Evolutionary conservation across 2,888 invertebrate species (phyloP), one percentile per base, ranked within the genome.

Genomic region (Frankliniella intonsa): DNA sequence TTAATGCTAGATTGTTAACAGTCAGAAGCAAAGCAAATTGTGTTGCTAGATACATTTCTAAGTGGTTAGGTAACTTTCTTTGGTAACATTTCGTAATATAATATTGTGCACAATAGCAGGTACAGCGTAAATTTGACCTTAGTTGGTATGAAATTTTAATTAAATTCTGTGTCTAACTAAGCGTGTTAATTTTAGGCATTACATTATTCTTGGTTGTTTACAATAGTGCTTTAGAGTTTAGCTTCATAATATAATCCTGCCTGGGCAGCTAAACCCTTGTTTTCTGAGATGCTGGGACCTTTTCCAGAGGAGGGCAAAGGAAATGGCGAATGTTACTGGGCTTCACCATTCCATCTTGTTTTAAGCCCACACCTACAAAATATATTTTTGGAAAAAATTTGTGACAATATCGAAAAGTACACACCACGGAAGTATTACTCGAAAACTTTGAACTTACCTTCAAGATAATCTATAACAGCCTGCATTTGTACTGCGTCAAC

Each of bases 281-380:
- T 25, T 76, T 76, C 25, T 76, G 69, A 25, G 69, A 76, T 22
- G 69, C 69, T 22, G 69, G 69, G 25, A 76, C 69, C 69, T 76
- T 76, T 22, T 93, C 93, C 84, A 94, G 85, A 0, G 93, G 91
- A 0, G 94, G 94, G 84, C 93, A 94, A 81, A 92, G 88, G 84
- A 91, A 92, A 85, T 94, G 93, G 5, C 92, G 88, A 5, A 94
- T 89, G 85, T 94, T 93, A 84, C 94, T 89, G 0, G 94, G 93
- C 90, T 93, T 93, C 49, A 93, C 90, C 88, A 92, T 88, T 0
- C 92, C 92, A 0, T 90, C 90, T 83, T 94, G 94, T 5, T 90
- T 88, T 38, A 76, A 22, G 5, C 25, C 25, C 9, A 76, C 69
- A 1, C 69, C 69, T 76, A 9, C 11, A 76, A 25, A 55, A 55